Evolutionary conservation across 2,888 invertebrate genomes (phyloP), one percentile per base, ranked within the genome.

Genomic region (Operophtera brumata): DNA sequence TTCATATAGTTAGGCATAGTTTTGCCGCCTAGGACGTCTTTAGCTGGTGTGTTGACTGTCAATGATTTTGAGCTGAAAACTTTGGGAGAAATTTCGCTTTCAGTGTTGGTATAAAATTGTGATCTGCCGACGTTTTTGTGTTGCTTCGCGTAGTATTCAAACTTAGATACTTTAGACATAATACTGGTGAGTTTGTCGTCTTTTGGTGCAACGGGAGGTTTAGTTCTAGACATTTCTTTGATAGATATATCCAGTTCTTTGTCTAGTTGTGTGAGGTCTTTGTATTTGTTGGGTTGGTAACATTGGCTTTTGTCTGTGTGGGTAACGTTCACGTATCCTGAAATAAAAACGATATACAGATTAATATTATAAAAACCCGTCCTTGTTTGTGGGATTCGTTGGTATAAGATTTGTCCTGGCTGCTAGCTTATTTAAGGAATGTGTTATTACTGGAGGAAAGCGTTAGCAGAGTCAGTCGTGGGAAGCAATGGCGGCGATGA

Each of bases 1-100:
- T 52, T 93, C 45, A 93, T 92, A 67, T 93, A 93, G 64, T 92
- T 93, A 13, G 91, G 90, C 3, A 86, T 59, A 0, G 93, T 86
- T 71, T 93, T 92, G 7, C 93, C 92, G 0, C 95, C 95, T 30
- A 96, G 80, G 0, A 96, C 96, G 65, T 95, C 95, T 79, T 94
- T 95, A 0, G 96, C 96, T 0, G 96, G 96, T 4, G 95, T 95
- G 65, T 94, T 96, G 0, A 95, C 94, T 0, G 96, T 96, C 7
- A 95, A 80, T 6, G 94, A 93, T 71, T 95, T 95, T 0, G 95
- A 92, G 14, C 94, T 94, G 67, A 96, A 96, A 0, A 96, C 96
- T 86, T 96, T 96, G 0, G 96, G 96, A 0, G 94, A 90, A 25
- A 90, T 90, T 64, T 89, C 89, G 1, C 82, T 82, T 58, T 87